Base-by-base conservation (phyloP, 2,888 invertebrate species). In the Stenchaetothrips biformis region DNA sequence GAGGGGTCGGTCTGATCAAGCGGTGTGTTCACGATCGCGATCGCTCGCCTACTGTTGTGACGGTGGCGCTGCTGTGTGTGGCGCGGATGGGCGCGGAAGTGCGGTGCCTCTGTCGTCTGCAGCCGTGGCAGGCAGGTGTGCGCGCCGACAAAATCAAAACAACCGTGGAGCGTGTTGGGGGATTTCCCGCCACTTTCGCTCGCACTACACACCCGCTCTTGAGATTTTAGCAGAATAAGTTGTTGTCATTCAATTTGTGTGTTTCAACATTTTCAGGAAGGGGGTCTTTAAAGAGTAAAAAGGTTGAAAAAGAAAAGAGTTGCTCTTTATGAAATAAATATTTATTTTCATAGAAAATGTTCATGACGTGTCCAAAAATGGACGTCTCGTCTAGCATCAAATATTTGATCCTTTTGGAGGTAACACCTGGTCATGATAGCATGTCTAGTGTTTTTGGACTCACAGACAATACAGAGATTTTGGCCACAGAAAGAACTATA, bases 291-390 rank as follows among this genome's bases (percentile, higher is more conserved):
- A 59, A n/a, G n/a, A 18, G 37, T 37, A 59, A 6, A 13, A 13
- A 59, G 18, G 16, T 4, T 18, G 18, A 4, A 59, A 16, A 59
- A 13, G 13, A 16, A 59, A n/a, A 13, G 13, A n/a, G 21, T 74
- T 74, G 21, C 67, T 74, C 67, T 74, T 74, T 9, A 21, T 18
- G 25, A 25, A 74, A 74, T 74, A 74, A 74, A 74, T 74, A 74
- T 74, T 74, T 74, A 74, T 74, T 74, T 74, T 74, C 67, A 74
- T 74, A 74, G 67, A 74, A 74, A 74, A 74, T 74, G 67, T 25
- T 25, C 25, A 25, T 9, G 21, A 74, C 2, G 11, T 74, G 67
- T 74, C 67, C 67, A 21, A 7, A 1, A 11, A 21, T 7, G 67
- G 67, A 74, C 67, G 25, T 74, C 21, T 21, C 67, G 25, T 74